A percentile compares a stretch with the other conserved stretches of the same genome.
Conservation (phyloP, 2,113 vertebrate species). For the Ailurus styani region DNA sequence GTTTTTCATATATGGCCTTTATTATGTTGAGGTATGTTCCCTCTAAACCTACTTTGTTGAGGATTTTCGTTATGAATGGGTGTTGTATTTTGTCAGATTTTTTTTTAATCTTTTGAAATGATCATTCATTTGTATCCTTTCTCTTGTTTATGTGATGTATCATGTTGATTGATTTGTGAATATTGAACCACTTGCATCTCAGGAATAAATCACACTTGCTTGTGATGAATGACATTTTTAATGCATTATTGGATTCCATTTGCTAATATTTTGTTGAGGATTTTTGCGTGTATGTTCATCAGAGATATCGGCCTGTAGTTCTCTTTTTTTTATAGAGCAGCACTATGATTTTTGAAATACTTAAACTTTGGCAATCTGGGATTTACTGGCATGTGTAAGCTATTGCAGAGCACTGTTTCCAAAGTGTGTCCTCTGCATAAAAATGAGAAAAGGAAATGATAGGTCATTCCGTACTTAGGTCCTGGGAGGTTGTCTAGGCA, state of each 20-base stretch:
- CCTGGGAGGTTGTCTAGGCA: neutral
- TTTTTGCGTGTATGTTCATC: neutral
- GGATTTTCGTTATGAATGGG: neutral
- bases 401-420: neutral
- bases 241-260: neutral
- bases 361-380: neutral
- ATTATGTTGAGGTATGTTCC: neutral
- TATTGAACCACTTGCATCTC: neutral
- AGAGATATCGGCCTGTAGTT: neutral
- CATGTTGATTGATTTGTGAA: neutral
- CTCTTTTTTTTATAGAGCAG: neutral
- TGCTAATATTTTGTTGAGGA: neutral
- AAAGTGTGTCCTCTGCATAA: neutral
- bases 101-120: neutral
- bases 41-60: neutral
- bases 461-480: neutral
- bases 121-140: neutral
- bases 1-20: neutral
- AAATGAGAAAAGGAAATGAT: neutral
- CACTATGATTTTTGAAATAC: neutral
- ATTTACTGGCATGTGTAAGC: neutral
- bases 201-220: neutral
- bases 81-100: neutral
- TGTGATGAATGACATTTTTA: neutral
- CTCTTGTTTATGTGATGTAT: neutral